Evolutionary conservation across 2,888 invertebrate genomes (phyloP), one percentile per base, ranked within the genome.

Genomic region (Lysandra coridon): DNA sequence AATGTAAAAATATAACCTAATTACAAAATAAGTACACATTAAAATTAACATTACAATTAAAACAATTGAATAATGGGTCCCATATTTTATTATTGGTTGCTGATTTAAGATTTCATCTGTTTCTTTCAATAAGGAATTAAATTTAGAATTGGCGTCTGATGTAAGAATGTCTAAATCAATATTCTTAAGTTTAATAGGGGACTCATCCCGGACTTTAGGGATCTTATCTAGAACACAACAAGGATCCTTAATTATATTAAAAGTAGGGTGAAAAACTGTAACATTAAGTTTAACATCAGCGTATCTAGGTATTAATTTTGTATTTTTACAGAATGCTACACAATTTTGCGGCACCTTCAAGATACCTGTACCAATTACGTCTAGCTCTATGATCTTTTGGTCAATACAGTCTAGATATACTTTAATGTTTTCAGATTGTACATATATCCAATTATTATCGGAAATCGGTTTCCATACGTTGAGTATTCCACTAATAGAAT

Each of bases 371-470:
- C 44, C 44, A 44, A 44, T 44, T 44, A 44, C 12, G 14, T n/a
- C n/a, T n/a, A n/a, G n/a, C n/a, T n/a, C n/a, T n/a, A n/a, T n/a
- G n/a, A n/a, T n/a, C n/a, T n/a, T n/a, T n/a, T n/a, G n/a, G n/a
- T n/a, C n/a, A n/a, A n/a, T n/a, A n/a, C n/a, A n/a, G n/a, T n/a
- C n/a, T n/a, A n/a, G n/a, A n/a, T n/a, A n/a, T n/a, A 79, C 74
- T 73, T 73, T 77, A 57, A 77, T 37, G 6, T 74, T 74, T 14
- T 49, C 10, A 77, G 74, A n/a, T n/a, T n/a, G n/a, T n/a, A n/a
- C n/a, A n/a, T n/a, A n/a, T n/a, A n/a, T n/a, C n/a, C n/a, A n/a
- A n/a, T n/a, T n/a, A n/a, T n/a, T n/a, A n/a, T n/a, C n/a, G n/a
- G n/a, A n/a, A n/a, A n/a, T n/a, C n/a, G n/a, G n/a, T n/a, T n/a